Conservation (phyloP, 1,140 invertebrate species). For the Holcopasites calliopsidis region DNA sequence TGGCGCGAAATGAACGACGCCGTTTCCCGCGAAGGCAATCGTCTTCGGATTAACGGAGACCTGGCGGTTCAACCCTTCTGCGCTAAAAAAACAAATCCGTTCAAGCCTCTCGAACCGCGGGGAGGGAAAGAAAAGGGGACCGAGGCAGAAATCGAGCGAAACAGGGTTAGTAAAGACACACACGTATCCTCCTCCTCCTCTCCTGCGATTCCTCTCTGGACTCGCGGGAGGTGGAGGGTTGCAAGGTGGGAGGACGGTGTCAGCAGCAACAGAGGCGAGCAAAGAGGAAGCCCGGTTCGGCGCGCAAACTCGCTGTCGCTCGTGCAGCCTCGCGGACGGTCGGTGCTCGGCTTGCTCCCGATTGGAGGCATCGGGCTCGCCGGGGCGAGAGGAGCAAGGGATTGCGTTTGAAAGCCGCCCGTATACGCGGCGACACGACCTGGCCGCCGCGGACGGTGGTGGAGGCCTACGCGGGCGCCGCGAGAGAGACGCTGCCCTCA, state of each 20-base stretch:
- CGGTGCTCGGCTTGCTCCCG: constrained; percentile 17
- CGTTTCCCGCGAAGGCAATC: too few relatives aligned
- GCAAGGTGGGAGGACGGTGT: neutral
- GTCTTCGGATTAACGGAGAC: too few relatives aligned
- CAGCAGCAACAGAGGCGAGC: neutral
- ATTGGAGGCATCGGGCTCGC: constrained; percentile 46
- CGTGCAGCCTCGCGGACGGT: constrained; percentile 18
- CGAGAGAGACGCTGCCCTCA: constrained; percentile 65
- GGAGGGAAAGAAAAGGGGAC: constrained; percentile 12
- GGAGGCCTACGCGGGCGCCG: constrained; percentile 69
- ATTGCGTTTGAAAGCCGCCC: constrained; percentile 74
- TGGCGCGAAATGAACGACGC: too few relatives aligned
- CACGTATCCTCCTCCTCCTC: constrained; percentile 20
- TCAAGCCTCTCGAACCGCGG: neutral
- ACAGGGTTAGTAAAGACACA: constrained; percentile 42
- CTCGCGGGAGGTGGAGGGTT: neutral
- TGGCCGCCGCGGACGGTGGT: constrained; percentile 46
- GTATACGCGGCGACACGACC: constrained; percentile 59
- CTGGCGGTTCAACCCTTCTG: too few relatives aligned
- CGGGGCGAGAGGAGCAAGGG: constrained; percentile 55
- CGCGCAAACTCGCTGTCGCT: constrained; percentile 48
- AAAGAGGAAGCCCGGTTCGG: constrained; percentile 43
- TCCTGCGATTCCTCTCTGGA: too few relatives aligned
- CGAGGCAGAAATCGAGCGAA: constrained; percentile 12
- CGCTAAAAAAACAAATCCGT: neutral